phyloP scores from a whole-genome alignment of 2,888 invertebrate species.

The Drosophila falleni region DNA sequence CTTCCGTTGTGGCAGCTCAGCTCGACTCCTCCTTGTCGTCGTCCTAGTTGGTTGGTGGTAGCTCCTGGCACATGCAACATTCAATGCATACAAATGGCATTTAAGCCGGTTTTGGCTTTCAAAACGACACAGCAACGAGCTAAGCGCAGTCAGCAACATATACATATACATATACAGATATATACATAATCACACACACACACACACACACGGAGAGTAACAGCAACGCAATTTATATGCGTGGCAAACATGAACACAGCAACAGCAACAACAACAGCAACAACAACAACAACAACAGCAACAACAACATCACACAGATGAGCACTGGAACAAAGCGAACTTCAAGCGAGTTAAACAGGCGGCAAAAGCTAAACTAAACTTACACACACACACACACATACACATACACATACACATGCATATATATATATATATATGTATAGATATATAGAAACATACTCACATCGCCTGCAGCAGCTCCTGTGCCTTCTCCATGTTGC shows the following conservation, averaged over 20 bases:
- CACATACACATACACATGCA: constrained; percentile 10
- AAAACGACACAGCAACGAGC: constrained; percentile 64
- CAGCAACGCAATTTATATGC: constrained; percentile 78
- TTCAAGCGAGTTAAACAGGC: constrained; percentile 77
- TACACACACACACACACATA: constrained; percentile 44
- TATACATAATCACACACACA: constrained; percentile 18
- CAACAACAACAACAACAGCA: too few relatives aligned
- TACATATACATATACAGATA: constrained; percentile 26
- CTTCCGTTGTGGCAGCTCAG: constrained; percentile 32
- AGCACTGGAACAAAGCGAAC: constrained; percentile 59
- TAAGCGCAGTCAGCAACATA: constrained; percentile 63
- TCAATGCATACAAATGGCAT: constrained; percentile 84
- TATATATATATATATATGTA: constrained; percentile 17
- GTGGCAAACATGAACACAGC: constrained; percentile 63
- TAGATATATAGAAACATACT: constrained; percentile 26
- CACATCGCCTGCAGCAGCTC: constrained; percentile 56
- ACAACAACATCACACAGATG: constrained; percentile 40
- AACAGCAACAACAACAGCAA: too few relatives aligned
- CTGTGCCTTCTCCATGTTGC: constrained; percentile 58
- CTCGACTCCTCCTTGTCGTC: constrained; percentile 16
- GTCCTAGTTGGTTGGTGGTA: constrained; percentile 44
- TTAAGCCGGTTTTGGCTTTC: constrained; percentile 77
- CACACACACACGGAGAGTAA: constrained; percentile 8
- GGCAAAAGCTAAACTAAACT: constrained; percentile 75
- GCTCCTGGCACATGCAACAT: constrained; percentile 72